Conservation (phyloP, 2,888 invertebrate species). For the Trachelus troglodyta region DNA sequence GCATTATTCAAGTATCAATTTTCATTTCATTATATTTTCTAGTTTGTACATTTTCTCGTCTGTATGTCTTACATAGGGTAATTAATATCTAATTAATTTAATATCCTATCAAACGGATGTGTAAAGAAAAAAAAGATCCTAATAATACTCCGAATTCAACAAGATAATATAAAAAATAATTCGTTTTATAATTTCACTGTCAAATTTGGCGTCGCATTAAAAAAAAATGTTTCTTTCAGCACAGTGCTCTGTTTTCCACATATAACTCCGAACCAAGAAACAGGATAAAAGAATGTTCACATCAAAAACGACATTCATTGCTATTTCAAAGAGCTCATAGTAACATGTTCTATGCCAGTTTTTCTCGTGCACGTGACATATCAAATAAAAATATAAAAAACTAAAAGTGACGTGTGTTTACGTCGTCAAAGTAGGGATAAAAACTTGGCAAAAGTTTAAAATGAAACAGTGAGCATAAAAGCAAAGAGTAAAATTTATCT, state of each 20-base stretch:
- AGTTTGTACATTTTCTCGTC: not conserved
- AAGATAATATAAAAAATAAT: not conserved
- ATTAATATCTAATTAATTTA: not conserved
- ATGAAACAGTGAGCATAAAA: not conserved
- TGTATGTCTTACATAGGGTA: not conserved
- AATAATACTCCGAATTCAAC: not conserved
- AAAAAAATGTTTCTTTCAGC: not conserved
- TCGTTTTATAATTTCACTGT: too few species aligned
- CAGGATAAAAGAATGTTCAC: not conserved
- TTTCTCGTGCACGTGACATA: not conserved
- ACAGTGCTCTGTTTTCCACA: not conserved
- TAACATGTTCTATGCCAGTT: not conserved
- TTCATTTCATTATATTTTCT: not conserved
- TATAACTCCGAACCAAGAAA: not conserved
- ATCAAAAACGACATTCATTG: not conserved
- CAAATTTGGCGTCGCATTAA: too few species aligned
- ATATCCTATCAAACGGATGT: not conserved
- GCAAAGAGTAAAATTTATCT: not conserved
- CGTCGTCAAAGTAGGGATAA: not conserved
- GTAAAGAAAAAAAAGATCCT: not conserved
- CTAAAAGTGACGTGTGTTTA: not conserved
- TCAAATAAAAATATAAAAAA: not conserved
- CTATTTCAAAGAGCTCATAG: not conserved
- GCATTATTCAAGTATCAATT: not conserved
- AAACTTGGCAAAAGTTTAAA: not conserved